phyloP scores from a whole-genome alignment of 2,113 vertebrate species.

The Oplegnathus fasciatus region DNA sequence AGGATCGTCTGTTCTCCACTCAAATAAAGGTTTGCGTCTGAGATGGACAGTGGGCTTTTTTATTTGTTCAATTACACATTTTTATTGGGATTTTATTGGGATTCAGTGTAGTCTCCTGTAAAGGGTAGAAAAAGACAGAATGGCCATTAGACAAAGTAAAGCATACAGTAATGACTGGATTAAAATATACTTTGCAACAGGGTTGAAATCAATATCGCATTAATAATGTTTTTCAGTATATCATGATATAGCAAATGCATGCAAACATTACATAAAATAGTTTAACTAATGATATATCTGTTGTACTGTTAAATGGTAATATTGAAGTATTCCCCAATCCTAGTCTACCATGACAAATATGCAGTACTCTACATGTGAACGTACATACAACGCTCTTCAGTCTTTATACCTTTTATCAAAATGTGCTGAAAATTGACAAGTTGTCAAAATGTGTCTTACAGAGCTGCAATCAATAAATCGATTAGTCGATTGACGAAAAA shows the following conservation, averaged over 20 bases:
- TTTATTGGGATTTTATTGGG: slow-evolving; percentile 55
- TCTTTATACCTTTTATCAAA: too few relatives aligned
- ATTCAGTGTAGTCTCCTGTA: slow-evolving; percentile 80
- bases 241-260: not conserved
- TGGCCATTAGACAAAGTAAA: not conserved
- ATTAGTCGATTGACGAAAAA: too few relatives aligned
- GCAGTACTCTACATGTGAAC: too few relatives aligned
- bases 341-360: too few relatives aligned
- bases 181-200: not conserved
- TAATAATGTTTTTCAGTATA: not conserved
- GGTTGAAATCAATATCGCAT: not conserved
- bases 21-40: slow-evolving; percentile 29
- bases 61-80: slow-evolving; percentile 52
- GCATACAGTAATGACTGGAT: not conserved
- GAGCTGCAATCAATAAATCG: too few relatives aligned
- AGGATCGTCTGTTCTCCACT: slow-evolving; percentile 25
- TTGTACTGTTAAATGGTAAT: not conserved
- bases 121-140: not conserved
- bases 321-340: too few relatives aligned
- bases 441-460: too few relatives aligned
- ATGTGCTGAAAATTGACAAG: too few relatives aligned
- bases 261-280: not conserved
- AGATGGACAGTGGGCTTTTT: slow-evolving; percentile 23
- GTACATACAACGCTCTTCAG: too few relatives aligned
- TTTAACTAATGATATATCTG: not conserved